Evolutionary conservation across 2,888 invertebrate species (phyloP).

Genomic region (Phlogophora meticulosa): DNA sequence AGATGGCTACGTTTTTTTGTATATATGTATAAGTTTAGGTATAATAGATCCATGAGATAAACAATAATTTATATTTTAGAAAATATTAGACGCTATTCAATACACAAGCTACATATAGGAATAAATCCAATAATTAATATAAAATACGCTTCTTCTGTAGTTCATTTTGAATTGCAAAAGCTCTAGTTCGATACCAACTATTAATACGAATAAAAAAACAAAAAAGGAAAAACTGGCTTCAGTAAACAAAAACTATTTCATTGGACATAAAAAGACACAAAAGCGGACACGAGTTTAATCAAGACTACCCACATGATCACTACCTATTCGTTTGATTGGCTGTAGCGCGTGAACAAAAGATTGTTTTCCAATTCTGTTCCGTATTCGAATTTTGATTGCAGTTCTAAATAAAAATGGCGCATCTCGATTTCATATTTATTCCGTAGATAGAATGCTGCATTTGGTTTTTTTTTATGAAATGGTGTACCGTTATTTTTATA

Average conservation of each 20-base stretch:
- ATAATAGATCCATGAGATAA: no score
- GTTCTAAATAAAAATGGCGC: conserved; percentile 30
- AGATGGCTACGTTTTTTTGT: no score
- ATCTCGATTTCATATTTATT: neutral
- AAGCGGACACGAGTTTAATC: conserved; percentile 26
- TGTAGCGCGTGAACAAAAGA: conserved; percentile 25
- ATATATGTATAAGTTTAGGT: no score
- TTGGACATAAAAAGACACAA: conserved; percentile 1
- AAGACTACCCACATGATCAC: conserved; percentile 14
- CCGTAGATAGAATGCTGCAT: neutral
- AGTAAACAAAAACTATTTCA: conserved; percentile 3
- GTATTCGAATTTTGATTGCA: conserved; percentile 45
- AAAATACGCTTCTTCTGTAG: no score
- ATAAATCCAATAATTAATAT: no score
- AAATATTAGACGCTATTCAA: no score
- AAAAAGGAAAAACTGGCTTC: neutral
- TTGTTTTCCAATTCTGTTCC: conserved; percentile 38
- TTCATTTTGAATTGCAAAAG: no score
- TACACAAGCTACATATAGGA: no score
- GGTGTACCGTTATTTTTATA: no score
- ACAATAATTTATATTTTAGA: no score
- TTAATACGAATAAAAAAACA: neutral
- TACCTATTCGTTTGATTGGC: conserved; percentile 40
- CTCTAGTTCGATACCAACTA: no score
- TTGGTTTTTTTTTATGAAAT: neutral